Evolutionary conservation across 2,797 vertebrate genomes (phyloP).

Genomic region (Psittacula echo): DNA sequence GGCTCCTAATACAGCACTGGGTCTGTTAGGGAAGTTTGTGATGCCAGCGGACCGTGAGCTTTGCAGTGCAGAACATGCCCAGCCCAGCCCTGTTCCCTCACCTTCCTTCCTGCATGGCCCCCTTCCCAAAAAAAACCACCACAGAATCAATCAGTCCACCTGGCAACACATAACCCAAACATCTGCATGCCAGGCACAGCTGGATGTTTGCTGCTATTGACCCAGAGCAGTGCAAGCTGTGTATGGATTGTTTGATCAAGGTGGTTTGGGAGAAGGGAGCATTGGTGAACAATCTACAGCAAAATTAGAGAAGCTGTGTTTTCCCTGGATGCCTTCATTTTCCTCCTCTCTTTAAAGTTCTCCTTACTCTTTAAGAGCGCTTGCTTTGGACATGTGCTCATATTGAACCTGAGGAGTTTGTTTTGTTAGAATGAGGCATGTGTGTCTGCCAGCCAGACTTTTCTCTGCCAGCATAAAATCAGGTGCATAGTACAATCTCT

Average conservation of each 20-base stretch:
- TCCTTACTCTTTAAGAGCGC: slow-evolving; percentile 33
- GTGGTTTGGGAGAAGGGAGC: slow-evolving; percentile 10
- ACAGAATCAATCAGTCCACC: background rate
- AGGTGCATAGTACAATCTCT: background rate
- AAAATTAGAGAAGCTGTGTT: slow-evolving; percentile 61
- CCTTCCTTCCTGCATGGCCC: background rate
- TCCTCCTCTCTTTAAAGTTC: slow-evolving; percentile 31
- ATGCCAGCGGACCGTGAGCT: background rate
- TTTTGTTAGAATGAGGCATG: slow-evolving; percentile 25
- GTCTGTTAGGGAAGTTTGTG: background rate
- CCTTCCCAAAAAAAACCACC: background rate
- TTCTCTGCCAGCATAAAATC: background rate
- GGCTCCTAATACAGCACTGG: background rate
- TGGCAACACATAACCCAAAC: background rate
- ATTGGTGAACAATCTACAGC: slow-evolving; percentile 35
- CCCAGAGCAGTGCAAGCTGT: background rate
- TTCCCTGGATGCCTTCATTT: slow-evolving; percentile 49
- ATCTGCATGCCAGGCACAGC: slow-evolving; percentile 31
- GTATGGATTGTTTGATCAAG: slow-evolving; percentile 39
- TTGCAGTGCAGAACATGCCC: background rate
- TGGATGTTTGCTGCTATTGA: background rate
- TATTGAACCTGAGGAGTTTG: slow-evolving; percentile 21
- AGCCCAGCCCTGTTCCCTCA: background rate
- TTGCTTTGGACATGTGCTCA: slow-evolving; percentile 22
- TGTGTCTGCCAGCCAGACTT: slow-evolving; percentile 19